These are phyloP conservation scores for Sardina pilchardus DNA, from an alignment of 2,113 vertebrate genomes.

Conservation along the genomic window DNA sequence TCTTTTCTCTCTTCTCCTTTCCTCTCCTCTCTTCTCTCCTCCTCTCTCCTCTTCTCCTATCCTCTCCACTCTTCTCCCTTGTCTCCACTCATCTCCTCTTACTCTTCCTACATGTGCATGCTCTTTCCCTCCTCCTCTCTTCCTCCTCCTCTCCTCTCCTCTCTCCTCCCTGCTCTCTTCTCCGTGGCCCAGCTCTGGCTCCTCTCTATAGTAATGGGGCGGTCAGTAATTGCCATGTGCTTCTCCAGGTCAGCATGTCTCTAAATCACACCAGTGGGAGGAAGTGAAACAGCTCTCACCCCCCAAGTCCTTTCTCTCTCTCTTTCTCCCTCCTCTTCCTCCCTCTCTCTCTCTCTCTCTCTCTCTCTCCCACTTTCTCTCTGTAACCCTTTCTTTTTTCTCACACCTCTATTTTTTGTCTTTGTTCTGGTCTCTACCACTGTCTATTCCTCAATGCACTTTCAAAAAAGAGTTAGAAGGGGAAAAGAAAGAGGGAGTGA, in stretches of 20 bases:
- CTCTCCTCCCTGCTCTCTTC: not conserved
- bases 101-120: not conserved
- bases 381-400: not conserved
- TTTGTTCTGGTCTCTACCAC: not conserved
- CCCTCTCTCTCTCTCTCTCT: conserved; percentile 29
- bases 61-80: no score
- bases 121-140: no score
- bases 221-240: not conserved
- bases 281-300: not conserved
- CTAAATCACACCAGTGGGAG: not conserved
- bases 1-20: not conserved
- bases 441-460: not conserved
- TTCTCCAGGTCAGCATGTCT: not conserved
- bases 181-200: not conserved
- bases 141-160: not conserved
- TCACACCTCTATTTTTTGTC: not conserved
- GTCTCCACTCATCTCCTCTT: not conserved
- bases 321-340: not conserved
- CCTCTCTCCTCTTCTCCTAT: not conserved
- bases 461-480: not conserved
- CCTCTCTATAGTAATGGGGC: not conserved
- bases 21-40: not conserved
- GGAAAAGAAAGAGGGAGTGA: not conserved
- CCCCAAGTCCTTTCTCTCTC: not conserved
- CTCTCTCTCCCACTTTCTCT: not conserved